phyloP scores from a whole-genome alignment of 2,888 invertebrate species.

The Keiferia lycopersicella region DNA sequence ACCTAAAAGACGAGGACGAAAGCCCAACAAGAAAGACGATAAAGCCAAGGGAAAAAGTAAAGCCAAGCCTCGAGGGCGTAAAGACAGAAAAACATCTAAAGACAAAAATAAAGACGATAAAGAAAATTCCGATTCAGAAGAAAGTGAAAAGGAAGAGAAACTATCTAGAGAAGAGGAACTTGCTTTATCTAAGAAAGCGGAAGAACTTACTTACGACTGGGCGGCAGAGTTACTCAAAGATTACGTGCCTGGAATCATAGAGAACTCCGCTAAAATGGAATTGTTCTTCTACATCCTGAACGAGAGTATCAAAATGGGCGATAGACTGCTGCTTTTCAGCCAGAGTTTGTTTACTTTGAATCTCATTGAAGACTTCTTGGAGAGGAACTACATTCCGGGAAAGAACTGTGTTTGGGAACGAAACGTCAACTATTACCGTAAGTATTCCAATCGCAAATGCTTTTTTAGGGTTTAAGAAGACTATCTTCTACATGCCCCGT shows the following conservation, averaged over 20 bases:
- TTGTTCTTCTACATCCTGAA: slow-evolving; percentile 95
- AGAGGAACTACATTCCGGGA: slow-evolving; percentile 85
- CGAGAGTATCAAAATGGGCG: slow-evolving; percentile 92
- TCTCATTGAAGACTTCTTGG: slow-evolving; percentile 96
- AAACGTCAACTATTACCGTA: slow-evolving; percentile 94
- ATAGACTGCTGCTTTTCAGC: slow-evolving; percentile 96
- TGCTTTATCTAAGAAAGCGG: slow-evolving; percentile 84
- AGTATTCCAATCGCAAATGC: slow-evolving; percentile 62
- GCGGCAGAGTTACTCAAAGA: slow-evolving; percentile 90
- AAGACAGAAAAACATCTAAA: slow-evolving; percentile 72
- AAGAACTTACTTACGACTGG: slow-evolving; percentile 94
- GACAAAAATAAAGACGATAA: slow-evolving; percentile 75
- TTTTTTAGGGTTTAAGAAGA: no score
- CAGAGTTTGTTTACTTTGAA: slow-evolving; percentile 97
- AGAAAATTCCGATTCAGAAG: slow-evolving; percentile 73
- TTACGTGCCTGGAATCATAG: slow-evolving; percentile 93
- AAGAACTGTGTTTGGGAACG: slow-evolving; percentile 90
- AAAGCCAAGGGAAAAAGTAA: slow-evolving; percentile 63
- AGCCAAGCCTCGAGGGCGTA: slow-evolving; percentile 68
- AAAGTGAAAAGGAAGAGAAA: slow-evolving; percentile 81
- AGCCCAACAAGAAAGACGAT: slow-evolving; percentile 56
- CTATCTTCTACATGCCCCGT: no score
- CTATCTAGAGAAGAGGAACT: slow-evolving; percentile 81
- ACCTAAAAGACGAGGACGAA: slow-evolving; percentile 60
- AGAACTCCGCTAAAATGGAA: slow-evolving; percentile 97